Percentiles rank a stretch among this genome's conserved stretches.
phyloP scores from a whole-genome alignment of 2,888 invertebrate genomes.

The Isotomurus palustris region DNA sequence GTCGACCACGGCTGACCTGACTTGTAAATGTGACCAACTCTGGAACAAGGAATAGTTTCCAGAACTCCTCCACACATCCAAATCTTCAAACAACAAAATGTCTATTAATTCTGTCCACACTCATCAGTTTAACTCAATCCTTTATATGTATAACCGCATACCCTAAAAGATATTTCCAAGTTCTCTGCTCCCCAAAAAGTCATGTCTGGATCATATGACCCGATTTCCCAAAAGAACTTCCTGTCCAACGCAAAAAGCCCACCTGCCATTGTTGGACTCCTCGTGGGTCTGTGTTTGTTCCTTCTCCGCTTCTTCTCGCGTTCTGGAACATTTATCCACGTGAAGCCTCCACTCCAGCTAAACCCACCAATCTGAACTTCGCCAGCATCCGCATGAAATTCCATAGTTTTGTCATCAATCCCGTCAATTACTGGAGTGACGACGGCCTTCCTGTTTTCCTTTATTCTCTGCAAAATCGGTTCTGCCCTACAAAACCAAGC shows the following conservation, averaged over 20 bases:
- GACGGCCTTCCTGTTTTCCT: constrained; percentile 71
- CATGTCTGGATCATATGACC: constrained; percentile 95
- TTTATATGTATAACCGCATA: constrained; percentile 50
- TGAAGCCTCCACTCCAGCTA: constrained; percentile 86
- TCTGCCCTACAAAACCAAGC: too few relatives aligned
- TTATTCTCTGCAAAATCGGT: constrained; percentile 79
- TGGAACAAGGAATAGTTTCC: constrained; percentile 90
- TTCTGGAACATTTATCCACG: constrained; percentile 52
- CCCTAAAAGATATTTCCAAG: constrained; percentile 93
- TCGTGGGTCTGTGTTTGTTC: constrained; percentile 56
- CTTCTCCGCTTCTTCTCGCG: constrained; percentile 36
- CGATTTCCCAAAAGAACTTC: constrained; percentile 89
- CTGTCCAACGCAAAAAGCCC: constrained; percentile 91
- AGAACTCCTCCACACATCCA: constrained; percentile 83
- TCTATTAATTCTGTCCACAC: not conserved
- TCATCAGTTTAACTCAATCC: too few relatives aligned
- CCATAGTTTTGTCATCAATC: constrained; percentile 74
- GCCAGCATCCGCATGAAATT: constrained; percentile 60
- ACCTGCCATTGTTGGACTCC: constrained; percentile 97
- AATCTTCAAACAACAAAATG: constrained; percentile 49
- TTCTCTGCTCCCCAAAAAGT: constrained; percentile 75
- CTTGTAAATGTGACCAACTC: constrained; percentile 88
- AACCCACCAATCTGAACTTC: constrained; percentile 71
- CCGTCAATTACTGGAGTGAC: constrained; percentile 93
- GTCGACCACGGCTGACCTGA: constrained; percentile 86